These are phyloP conservation scores for Podocnemis expansa DNA, from an alignment of 2,113 vertebrate species.

Conservation along the genomic window DNA sequence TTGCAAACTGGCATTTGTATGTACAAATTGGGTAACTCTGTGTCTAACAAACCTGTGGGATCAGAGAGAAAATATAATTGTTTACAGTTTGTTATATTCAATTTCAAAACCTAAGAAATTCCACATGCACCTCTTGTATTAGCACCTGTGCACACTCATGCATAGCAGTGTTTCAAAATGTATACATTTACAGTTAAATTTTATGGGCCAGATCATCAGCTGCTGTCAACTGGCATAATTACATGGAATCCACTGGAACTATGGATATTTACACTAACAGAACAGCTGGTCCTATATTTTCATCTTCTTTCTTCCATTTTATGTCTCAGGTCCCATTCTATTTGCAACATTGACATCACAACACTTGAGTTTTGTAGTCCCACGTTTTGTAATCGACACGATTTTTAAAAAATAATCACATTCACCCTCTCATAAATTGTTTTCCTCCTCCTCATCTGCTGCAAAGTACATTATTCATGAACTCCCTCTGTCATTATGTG, in stretches of 20 bases:
- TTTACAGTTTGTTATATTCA: background rate
- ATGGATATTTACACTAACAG: background rate
- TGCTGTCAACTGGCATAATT: background rate
- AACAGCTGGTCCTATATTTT: background rate
- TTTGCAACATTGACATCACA: accelerated
- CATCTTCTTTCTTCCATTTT: background rate
- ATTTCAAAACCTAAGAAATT: background rate
- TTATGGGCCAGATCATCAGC: background rate
- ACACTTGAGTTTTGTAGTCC: background rate
- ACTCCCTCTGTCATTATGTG: background rate
- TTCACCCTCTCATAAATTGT: background rate
- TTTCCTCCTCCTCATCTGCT: background rate
- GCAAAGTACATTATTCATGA: background rate
- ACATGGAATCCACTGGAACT: background rate
- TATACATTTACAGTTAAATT: background rate
- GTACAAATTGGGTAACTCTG: accelerated
- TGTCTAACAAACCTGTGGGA: background rate
- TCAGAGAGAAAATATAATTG: background rate
- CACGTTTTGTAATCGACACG: background rate
- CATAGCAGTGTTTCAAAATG: background rate
- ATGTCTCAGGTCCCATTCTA: background rate
- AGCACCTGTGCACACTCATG: background rate
- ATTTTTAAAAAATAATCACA: background rate
- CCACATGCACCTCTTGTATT: background rate
- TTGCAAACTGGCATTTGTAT: background rate